These are phyloP conservation scores for Limnephilus rhombicus DNA, from an alignment of 2,888 invertebrate genomes.

Conservation along the genomic window DNA sequence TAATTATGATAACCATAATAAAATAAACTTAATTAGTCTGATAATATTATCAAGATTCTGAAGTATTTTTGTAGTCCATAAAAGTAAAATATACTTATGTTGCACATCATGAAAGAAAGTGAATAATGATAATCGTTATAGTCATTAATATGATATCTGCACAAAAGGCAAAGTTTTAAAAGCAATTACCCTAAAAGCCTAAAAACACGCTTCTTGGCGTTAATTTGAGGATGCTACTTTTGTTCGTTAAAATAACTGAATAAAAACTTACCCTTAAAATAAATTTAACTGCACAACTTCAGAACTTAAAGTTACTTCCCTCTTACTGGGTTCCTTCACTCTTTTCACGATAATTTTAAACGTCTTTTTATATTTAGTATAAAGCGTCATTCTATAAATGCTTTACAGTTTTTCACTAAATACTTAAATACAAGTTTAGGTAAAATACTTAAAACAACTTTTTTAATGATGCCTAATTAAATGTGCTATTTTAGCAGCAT, in stretches of 20 bases:
- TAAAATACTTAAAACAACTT: not conserved
- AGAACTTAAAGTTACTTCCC: not conserved
- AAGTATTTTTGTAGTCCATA: not conserved
- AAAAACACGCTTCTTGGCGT: not conserved
- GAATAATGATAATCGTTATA: not conserved
- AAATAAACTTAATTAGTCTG: not conserved
- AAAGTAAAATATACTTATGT: not conserved
- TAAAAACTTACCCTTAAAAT: not conserved
- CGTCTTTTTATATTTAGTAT: not conserved
- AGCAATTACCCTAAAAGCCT: not conserved
- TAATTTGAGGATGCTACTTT: not conserved
- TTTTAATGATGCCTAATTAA: not conserved
- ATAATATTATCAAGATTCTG: not conserved
- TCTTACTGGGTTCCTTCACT: not conserved
- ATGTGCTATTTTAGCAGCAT: not conserved
- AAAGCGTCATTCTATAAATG: not conserved
- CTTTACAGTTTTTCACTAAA: not conserved
- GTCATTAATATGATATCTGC: not conserved
- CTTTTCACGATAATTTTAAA: not conserved
- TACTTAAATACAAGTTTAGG: not conserved
- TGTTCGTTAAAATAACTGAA: not conserved
- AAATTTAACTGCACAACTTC: not conserved
- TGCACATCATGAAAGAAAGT: not conserved
- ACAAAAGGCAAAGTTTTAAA: not conserved
- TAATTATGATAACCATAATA: no score